These are phyloP conservation scores for Zaprionus bogoriensis DNA, from an alignment of 2,888 invertebrate species.

Conservation along the genomic window DNA sequence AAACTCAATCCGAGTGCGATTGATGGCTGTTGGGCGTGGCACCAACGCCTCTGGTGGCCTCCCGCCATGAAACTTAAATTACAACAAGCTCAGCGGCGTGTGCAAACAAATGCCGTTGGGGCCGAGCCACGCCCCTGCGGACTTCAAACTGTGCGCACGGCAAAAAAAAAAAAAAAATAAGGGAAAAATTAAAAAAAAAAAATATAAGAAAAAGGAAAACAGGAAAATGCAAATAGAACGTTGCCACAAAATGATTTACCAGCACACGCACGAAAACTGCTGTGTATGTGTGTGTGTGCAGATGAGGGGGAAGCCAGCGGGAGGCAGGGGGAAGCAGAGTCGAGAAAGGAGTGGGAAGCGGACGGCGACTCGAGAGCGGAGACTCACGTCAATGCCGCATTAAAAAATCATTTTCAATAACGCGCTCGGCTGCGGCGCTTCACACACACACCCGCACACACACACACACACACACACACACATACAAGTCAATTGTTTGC, in stretches of 20 bases:
- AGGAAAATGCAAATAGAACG: slow-evolving; percentile 59
- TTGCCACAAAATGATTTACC: slow-evolving; percentile 54
- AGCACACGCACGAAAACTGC: slow-evolving; percentile 23
- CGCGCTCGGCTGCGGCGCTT: slow-evolving; percentile 48
- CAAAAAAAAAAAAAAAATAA: slow-evolving; percentile 13
- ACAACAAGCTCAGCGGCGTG: slow-evolving; percentile 47
- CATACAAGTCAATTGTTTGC: slow-evolving; percentile 44
- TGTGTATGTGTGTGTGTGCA: too few relatives aligned
- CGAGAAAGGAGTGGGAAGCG: background rate
- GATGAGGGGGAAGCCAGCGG: background rate
- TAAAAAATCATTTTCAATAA: slow-evolving; percentile 79
- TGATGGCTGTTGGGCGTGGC: slow-evolving; percentile 17
- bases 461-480: slow-evolving; percentile 1
- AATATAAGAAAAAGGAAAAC: slow-evolving; percentile 10
- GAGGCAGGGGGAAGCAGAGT: background rate
- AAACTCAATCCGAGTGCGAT: too few relatives aligned
- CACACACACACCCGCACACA: slow-evolving; percentile 2
- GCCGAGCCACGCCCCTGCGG: slow-evolving; percentile 20
- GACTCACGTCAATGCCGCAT: slow-evolving; percentile 64
- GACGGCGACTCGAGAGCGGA: background rate
- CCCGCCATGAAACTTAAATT: slow-evolving; percentile 51
- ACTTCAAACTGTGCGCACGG: slow-evolving; percentile 2
- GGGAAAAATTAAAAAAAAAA: slow-evolving; percentile 2
- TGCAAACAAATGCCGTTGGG: slow-evolving; percentile 45
- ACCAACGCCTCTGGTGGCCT: background rate